phyloP scores from a whole-genome alignment of 2,888 invertebrate genomes.

The Drosophila algonquin region DNA sequence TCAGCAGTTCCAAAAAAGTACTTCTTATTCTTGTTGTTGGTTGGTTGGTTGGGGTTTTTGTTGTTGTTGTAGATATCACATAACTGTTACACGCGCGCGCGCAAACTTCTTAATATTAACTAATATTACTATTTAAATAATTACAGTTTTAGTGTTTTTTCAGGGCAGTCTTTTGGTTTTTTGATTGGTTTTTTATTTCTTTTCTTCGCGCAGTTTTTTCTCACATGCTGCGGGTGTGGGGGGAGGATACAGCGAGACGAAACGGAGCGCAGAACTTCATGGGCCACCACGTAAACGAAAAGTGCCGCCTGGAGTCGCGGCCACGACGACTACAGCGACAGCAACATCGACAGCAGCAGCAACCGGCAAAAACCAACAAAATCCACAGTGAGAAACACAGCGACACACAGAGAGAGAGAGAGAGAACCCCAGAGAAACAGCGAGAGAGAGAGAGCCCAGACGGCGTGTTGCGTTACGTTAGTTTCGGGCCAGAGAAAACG shows the following conservation, averaged over 20 bases:
- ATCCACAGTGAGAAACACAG: slow-evolving; percentile 47
- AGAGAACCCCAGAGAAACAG: slow-evolving; percentile 11
- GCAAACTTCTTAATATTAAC: slow-evolving; percentile 22
- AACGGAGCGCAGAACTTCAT: slow-evolving; percentile 65
- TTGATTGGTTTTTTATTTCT: slow-evolving; percentile 31
- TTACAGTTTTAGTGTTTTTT: slow-evolving; percentile 40
- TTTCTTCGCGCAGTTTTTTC: slow-evolving; percentile 46
- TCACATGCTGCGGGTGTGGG: slow-evolving; percentile 46
- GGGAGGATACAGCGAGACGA: slow-evolving; percentile 10
- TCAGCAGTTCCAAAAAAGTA: slow-evolving; percentile 63
- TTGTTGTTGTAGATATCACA: slow-evolving; percentile 71
- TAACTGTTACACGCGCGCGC: slow-evolving; percentile 65
- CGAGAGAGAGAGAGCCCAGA: slow-evolving; percentile 21
- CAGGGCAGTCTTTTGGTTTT: slow-evolving; percentile 48
- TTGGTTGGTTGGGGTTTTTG: slow-evolving; percentile 19
- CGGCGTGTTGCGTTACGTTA: slow-evolving; percentile 11
- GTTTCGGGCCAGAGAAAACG: slow-evolving; percentile 30
- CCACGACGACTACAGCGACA: neutral
- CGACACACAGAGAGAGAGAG: slow-evolving; percentile 32
- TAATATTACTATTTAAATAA: neutral
- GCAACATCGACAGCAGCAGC: slow-evolving; percentile 33
- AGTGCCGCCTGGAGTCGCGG: slow-evolving; percentile 26
- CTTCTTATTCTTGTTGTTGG: slow-evolving; percentile 16
- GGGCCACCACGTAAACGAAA: slow-evolving; percentile 71
- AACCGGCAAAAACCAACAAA: slow-evolving; percentile 42